phyloP scores from a whole-genome alignment of 2,888 invertebrate genomes.

The Ophioninae sp. region DNA sequence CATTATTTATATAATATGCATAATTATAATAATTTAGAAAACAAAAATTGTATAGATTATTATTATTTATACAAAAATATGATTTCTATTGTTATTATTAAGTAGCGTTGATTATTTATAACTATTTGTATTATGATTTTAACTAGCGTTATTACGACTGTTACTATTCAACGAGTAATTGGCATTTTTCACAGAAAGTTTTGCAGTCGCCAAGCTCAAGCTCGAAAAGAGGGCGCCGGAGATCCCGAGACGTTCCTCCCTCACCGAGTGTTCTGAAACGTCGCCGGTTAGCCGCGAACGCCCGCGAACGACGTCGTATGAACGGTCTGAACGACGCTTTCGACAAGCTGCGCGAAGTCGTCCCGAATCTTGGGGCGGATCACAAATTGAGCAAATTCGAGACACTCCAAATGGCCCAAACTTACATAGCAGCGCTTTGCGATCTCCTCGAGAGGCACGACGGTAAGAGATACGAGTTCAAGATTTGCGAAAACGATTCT shows the following conservation, averaged over 20 bases:
- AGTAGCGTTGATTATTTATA: too few relatives aligned
- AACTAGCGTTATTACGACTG: too few relatives aligned
- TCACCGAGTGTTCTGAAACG: conserved; percentile 84
- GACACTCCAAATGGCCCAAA: conserved; percentile 91
- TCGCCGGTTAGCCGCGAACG: conserved; percentile 88
- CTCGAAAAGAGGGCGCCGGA: conserved; percentile 75
- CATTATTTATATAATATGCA: too few relatives aligned
- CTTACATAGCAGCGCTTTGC: conserved; percentile 87
- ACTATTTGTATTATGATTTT: too few relatives aligned
- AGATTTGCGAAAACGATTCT: conserved; percentile 30
- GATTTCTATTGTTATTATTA: too few relatives aligned
- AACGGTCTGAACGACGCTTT: conserved; percentile 90
- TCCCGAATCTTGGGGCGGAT: conserved; percentile 87
- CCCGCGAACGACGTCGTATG: conserved; percentile 88
- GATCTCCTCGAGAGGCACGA: conserved; percentile 84
- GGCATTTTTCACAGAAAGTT: conserved; percentile 65
- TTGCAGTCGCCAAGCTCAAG: conserved; percentile 74
- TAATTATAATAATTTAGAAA: too few relatives aligned
- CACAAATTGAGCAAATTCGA: conserved; percentile 90
- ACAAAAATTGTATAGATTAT: too few relatives aligned
- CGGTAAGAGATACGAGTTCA: conserved; percentile 63
- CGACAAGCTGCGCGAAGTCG: conserved; percentile 87
- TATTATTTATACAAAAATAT: too few relatives aligned
- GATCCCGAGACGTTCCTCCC: conserved; percentile 80
- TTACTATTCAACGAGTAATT: not conserved